Conservation (phyloP, 1,140 invertebrate species). For the Hylyphantes graminicola region DNA sequence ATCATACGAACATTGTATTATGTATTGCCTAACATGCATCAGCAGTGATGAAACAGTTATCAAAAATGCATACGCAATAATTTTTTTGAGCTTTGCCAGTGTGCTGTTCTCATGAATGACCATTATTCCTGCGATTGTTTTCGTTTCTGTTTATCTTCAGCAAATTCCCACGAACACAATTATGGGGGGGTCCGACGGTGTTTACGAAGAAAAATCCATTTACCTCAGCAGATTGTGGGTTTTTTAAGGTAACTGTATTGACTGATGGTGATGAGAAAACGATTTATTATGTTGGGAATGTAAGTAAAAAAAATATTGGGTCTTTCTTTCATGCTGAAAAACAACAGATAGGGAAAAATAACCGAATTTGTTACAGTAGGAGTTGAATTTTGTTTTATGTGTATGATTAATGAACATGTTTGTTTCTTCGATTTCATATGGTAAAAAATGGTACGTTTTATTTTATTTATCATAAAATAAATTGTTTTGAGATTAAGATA, state of each 20-base stretch:
- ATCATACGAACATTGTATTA: no score
- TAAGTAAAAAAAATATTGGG: neutral
- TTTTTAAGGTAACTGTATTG: conserved; percentile 6
- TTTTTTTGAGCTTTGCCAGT: no score
- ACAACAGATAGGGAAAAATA: neutral
- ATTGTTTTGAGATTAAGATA: no score
- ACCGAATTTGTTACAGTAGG: neutral
- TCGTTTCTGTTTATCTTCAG: no score
- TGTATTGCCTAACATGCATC: no score
- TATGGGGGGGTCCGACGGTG: neutral
- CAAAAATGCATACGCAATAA: no score
- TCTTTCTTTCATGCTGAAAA: neutral
- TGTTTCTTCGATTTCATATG: neutral
- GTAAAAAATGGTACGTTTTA: no score
- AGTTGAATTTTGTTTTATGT: neutral
- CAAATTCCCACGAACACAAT: no score
- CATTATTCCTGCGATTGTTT: no score
- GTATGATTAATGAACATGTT: conserved; percentile 29
- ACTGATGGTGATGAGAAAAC: conserved; percentile 12
- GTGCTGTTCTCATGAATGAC: no score
- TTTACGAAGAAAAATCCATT: conserved; percentile 17
- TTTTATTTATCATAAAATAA: no score
- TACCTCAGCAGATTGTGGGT: neutral
- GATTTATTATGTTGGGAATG: conserved; percentile 14
- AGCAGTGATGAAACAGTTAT: no score